Base-by-base conservation (phyloP, 2,113 vertebrate species). In the Aegypius monachus region DNA sequence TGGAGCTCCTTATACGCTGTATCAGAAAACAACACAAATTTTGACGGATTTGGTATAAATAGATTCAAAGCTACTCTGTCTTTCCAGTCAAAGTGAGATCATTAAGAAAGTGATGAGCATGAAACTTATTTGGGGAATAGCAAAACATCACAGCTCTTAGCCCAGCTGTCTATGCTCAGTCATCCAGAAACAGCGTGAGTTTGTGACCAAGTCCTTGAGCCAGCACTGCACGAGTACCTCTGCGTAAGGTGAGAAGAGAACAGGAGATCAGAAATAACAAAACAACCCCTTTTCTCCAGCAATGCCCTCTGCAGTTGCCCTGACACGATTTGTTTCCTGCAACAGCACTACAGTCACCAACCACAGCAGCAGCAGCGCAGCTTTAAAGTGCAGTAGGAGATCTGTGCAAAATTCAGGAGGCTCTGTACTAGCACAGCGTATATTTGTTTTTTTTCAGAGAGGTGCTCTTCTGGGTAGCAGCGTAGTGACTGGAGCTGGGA, bases 311-410 rank as follows among this genome's bases (percentile, higher is more conserved):
- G 43, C 77, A 23, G 22, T 16, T 62, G 42, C 45, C 67, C 55
- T 67, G 79, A 55, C 38, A 4, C 0, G 6, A 5, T 21, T 58
- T 42, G n/a, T 32, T 67, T 93, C 73, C 92, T 93, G 88, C 59
- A 36, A 26, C 50, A 81, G 65, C 61, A 48, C 83, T 26, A 19
- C 83, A 58, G 84, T 80, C 52, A 50, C 63, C 61, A 72, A 27
- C 40, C 56, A 10, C 43, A 63, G 72, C 36, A 92, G 81, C 73
- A 34, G 66, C 56, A 62, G 79, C 8, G 6, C 31, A 38, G 40
- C 68, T 70, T 90, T 93, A 93, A 95, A 97, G 95, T 96, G 94
- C 95, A 81, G 96, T 82, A 82, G 70, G 62, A 75, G 80, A 89
- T 56, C 56, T 63, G 88, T 93, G 89, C 81, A 92, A 88, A 92